Conservation (phyloP, 2,888 invertebrate genomes). For the Anthoptus insignis region DNA sequence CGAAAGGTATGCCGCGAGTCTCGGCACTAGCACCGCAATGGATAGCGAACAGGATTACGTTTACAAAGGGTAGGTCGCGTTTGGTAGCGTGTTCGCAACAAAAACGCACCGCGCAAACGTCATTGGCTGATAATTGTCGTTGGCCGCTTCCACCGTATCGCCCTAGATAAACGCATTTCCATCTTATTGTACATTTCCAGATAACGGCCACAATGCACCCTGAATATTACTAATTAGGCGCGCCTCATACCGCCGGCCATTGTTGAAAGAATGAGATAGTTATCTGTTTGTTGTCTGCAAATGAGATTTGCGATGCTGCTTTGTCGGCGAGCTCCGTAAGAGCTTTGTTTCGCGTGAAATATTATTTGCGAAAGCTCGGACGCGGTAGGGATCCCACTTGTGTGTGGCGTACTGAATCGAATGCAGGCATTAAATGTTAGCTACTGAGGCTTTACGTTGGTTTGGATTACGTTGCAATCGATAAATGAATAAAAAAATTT, state of each 20-base stretch:
- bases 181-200: conserved; percentile 82
- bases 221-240: conserved; percentile 86
- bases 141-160: conserved; percentile 75
- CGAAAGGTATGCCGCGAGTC: background rate
- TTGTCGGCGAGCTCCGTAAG: conserved; percentile 81
- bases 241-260: conserved; percentile 82
- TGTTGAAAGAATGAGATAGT: conserved; percentile 86
- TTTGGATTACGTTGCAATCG: too few relatives aligned
- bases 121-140: conserved; percentile 84
- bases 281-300: conserved; percentile 81
- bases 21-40: conserved; percentile 55
- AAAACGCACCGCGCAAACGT: conserved; percentile 62
- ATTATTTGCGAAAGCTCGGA: conserved; percentile 54
- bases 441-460: too few relatives aligned
- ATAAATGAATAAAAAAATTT: too few relatives aligned
- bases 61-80: background rate
- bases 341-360: conserved; percentile 82
- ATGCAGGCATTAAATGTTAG: background rate
- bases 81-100: conserved; percentile 42
- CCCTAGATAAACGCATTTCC: conserved; percentile 82
- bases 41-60: conserved; percentile 14
- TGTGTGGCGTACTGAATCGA: conserved; percentile 23
- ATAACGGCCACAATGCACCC: conserved; percentile 81
- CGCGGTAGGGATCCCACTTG: conserved; percentile 18
- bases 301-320: conserved; percentile 84